Conservation (phyloP, 2,888 invertebrate genomes). For the Phaonia tiefii region DNA sequence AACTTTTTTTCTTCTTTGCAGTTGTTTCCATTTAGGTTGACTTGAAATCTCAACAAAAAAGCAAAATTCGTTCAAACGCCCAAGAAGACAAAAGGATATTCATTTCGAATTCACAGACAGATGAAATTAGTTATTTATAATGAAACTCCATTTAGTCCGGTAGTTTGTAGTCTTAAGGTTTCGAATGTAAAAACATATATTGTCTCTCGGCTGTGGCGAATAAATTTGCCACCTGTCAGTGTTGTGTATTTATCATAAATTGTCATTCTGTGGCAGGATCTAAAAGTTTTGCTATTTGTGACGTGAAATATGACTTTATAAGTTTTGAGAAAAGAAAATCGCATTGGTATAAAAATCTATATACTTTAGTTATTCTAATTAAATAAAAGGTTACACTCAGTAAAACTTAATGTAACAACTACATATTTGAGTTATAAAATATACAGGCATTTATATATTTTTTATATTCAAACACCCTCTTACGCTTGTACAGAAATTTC, state of each 20-base stretch:
- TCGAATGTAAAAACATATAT: background rate
- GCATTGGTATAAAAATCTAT: too few relatives aligned
- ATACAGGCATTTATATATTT: too few relatives aligned
- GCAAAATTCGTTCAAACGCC: background rate
- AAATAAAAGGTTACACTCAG: too few relatives aligned
- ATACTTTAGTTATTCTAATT: too few relatives aligned
- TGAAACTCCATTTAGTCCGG: conserved; percentile 13
- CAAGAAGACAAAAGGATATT: conserved; percentile 28
- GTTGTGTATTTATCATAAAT: conserved; percentile 32
- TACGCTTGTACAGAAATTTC: too few relatives aligned
- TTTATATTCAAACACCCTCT: too few relatives aligned
- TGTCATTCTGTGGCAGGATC: conserved; percentile 34
- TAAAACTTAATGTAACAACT: too few relatives aligned
- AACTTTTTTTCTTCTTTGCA: conserved; percentile 2
- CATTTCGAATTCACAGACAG: conserved; percentile 11
- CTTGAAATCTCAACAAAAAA: conserved; percentile 14
- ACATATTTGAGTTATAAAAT: too few relatives aligned
- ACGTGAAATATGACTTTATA: background rate
- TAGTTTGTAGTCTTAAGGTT: background rate
- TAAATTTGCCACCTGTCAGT: conserved; percentile 44
- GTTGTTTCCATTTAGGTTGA: background rate
- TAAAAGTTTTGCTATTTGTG: conserved; percentile 19
- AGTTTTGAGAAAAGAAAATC: too few relatives aligned
- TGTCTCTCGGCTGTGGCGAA: background rate
- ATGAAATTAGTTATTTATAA: conserved; percentile 42